Base-by-base conservation (phyloP, 2,888 invertebrate genomes). In the Dynastes maya region DNA sequence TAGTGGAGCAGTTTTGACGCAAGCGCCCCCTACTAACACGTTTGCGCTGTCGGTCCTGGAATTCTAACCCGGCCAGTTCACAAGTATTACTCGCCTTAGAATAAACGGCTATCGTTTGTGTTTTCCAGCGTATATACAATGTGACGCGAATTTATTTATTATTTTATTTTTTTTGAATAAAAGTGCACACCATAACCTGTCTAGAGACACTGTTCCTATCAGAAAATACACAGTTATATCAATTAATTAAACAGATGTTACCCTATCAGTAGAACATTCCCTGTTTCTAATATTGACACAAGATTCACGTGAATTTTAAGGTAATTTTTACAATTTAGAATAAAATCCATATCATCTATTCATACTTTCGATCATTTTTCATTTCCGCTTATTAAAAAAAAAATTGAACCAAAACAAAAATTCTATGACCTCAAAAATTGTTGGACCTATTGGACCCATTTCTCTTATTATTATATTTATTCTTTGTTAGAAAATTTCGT, bases 31-130 rank as follows among this genome's bases (percentile, higher is more conserved):
- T 61, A 22, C 76, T 78, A 72, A 32, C 72, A 81, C 82, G 82
- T 79, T 80, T 81, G 86, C 86, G 85, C 81, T 80, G 71, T 79
- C 83, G 81, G 83, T 82, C 81, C 82, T 82, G 80, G 83, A 82
- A 82, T 80, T 82, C 82, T 83, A 83, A 82, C 84, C 84, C 83
- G 84, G 85, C 83, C 84, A 84, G 84, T 84, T 82, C 82, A 82
- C 81, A 83, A 83, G 78, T 80, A 76, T 82, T 82, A 79, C 81
- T 83, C 82, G 77, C 72, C 74, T 78, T 80, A 79, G 78, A 58
- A 53, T 77, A 76, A 80, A 71, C 78, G 71, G 70, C 75, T 78
- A 78, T 75, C 78, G 80, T 72, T 70, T 80, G 80, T 78, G 79
- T 78, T 78, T 37, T 76, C 77, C 76, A 79, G 80, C 78, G 80